These are phyloP conservation scores for Hyposoter didymator DNA, from an alignment of 2,888 invertebrate genomes.

Conservation along the genomic window DNA sequence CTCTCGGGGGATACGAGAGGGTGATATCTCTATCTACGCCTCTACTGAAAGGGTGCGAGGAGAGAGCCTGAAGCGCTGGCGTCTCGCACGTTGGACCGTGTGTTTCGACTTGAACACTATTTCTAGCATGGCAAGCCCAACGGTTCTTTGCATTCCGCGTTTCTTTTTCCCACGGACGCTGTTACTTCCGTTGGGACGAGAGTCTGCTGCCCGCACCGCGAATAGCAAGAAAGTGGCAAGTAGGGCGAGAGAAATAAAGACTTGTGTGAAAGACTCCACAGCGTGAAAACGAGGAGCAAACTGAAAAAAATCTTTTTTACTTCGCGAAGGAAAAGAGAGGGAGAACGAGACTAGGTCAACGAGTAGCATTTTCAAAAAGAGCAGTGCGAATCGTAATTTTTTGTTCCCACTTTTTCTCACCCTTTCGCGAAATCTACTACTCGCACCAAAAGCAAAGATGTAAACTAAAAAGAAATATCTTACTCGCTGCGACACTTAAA, in stretches of 20 bases:
- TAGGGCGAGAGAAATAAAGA: slow-evolving; percentile 25
- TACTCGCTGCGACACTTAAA: background rate
- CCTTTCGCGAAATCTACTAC: background rate
- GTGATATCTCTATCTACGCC: slow-evolving; percentile 77
- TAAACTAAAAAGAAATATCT: background rate
- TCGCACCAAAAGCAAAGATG: background rate
- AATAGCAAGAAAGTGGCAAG: slow-evolving; percentile 69
- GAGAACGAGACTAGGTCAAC: slow-evolving; percentile 68
- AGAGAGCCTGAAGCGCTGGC: slow-evolving; percentile 68
- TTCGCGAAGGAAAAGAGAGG: background rate
- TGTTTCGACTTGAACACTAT: slow-evolving; percentile 63
- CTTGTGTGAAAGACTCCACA: slow-evolving; percentile 29
- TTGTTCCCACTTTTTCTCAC: slow-evolving; percentile 14
- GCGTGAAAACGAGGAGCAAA: slow-evolving; percentile 50
- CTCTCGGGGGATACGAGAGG: slow-evolving; percentile 73
- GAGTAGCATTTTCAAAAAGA: slow-evolving; percentile 52
- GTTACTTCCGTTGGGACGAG: slow-evolving; percentile 38
- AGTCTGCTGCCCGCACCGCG: slow-evolving; percentile 23
- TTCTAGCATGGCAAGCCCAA: slow-evolving; percentile 12
- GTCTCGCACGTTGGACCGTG: slow-evolving; percentile 67
- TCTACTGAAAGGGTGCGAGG: slow-evolving; percentile 32
- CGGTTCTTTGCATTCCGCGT: slow-evolving; percentile 52
- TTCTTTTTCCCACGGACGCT: slow-evolving; percentile 36
- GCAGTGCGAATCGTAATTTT: slow-evolving; percentile 33
- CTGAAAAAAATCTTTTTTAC: slow-evolving; percentile 47